Conservation (phyloP, 2,888 invertebrate species). For the Hemistola chrysoprasaria region DNA sequence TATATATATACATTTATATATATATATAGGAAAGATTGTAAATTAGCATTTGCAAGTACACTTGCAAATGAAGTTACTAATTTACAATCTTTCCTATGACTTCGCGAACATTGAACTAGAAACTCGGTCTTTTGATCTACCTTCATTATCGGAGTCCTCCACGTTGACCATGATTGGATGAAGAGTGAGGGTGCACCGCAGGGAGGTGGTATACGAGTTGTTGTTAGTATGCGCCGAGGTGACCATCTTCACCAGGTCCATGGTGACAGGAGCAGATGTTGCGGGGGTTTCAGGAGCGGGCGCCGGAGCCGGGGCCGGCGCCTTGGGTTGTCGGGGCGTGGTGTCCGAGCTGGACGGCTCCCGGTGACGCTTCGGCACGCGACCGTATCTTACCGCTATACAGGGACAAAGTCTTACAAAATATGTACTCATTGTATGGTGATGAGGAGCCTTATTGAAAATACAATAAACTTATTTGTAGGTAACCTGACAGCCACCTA, state of each 20-base stretch:
- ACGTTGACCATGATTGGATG: constrained; percentile 38
- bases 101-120: constrained; percentile 1
- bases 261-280: constrained; percentile 13
- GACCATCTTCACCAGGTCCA: constrained; percentile 70
- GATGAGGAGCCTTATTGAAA: too few species aligned
- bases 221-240: constrained; percentile 90
- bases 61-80: too few species aligned
- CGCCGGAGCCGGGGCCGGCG: not conserved
- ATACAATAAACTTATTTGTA: too few species aligned
- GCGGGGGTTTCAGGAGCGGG: not conserved
- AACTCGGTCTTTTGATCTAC: too few species aligned
- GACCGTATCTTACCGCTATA: constrained; percentile 98
- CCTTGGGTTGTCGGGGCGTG: constrained; percentile 40
- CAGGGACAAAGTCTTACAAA: too few species aligned
- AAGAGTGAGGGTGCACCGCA: constrained; percentile 73
- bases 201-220: constrained; percentile 94
- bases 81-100: too few species aligned
- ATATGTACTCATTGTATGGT: too few species aligned
- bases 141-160: constrained; percentile 44
- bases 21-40: too few species aligned
- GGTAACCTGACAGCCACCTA: too few species aligned
- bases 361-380: constrained; percentile 96
- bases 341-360: constrained; percentile 73
- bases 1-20: too few species aligned
- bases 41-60: too few species aligned